Base-by-base conservation (phyloP, 2,797 vertebrate genomes). In the Epinephelus coioides region DNA sequence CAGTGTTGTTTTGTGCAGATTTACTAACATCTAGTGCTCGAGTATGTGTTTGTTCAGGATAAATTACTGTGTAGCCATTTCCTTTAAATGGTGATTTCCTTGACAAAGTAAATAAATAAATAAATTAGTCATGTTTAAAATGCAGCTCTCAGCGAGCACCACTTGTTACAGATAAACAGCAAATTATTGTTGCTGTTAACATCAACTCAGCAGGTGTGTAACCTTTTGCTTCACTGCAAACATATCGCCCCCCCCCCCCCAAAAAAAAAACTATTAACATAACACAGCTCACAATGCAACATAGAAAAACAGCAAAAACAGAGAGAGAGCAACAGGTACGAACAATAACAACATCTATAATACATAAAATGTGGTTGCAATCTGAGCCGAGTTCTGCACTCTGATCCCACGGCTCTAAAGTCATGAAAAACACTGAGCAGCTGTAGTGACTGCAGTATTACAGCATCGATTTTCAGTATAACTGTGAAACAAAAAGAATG, bases 401-500 rank as follows among this genome's bases (percentile, higher is more conserved):
- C 17, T 43, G 68, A 57, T 47, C 34, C 23, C 47, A 30, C 11
- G n/a, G 15, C 57, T 62, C 34, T 49, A 12, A 62, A 38, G 13
- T 56, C 5, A n/a, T 6, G 23, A 38, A 56, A 27, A n/a, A 40
- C 57, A 18, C 19, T 11, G 19, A 34, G 53, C 19, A 47, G n/a
- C 25, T 6, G 18, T 9, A 15, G 14, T 3, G 38, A 40, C 38
- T 46, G 13, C 30, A 46, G 25, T 15, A 46, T 19, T 53, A 34
- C 12, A 40, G 0, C 49, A 38, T 6, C 1, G 17, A 63, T 43
- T 50, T 40, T 43, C 8, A 46, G n/a, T 7, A 1, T 40, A 69
- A 67, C 53, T 59, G 69, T 57, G 34, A 73, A 63, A 51, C 19
- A 23, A n/a, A 51, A 76, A 23, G 2, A 57, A 64, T 34, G 30